Evolutionary conservation across 2,888 invertebrate species (phyloP), one percentile per base, ranked within the genome.

Genomic region (Rutpela maculata): DNA sequence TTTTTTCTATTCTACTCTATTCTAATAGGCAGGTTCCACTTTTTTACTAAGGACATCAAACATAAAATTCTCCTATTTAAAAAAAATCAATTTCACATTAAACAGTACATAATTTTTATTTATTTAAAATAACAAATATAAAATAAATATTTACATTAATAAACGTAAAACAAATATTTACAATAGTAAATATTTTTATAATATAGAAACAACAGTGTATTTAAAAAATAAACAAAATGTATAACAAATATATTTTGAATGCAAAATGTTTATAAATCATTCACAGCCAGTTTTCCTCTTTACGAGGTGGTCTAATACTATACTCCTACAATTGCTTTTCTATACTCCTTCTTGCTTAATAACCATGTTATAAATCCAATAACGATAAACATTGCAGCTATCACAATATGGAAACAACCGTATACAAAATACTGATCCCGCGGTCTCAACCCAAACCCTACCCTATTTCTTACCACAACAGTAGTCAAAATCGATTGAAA

Each of bases 401-500:
- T 90, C 0, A 92, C 84, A 9, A 94, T 84, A 86, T 93, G 95
- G 84, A 95, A 94, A 4, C 92, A 91, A 22, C 95, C 95, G 81
- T 96, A 93, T 0, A 93, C 92, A 80, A 93, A 90, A 89, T 94
- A 96, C 91, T 96, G 95, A 31, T 90, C 86, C 5, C 91, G 86
- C 0, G 93, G 92, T 0, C 88, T 80, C 70, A 94, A 85, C 0
- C 87, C 90, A 68, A 91, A 90, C 50, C 50, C 50, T 50, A 50
- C 6, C 50, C 50, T 15, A 35, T 85, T 84, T 4, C 87, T 88
- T 26, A 90, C 92, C 4, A 96, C 93, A 12, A 95, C 87, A 0
- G 93, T 85, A 0, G 97, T 98, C 50, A 98, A 89, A 43, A 96
- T 87, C 0, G 96, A 94, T 89, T 98, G 97, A 0, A 97, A 88